These are phyloP conservation scores for Eupithecia dodoneata DNA, from an alignment of 2,888 invertebrate genomes.

Conservation along the genomic window DNA sequence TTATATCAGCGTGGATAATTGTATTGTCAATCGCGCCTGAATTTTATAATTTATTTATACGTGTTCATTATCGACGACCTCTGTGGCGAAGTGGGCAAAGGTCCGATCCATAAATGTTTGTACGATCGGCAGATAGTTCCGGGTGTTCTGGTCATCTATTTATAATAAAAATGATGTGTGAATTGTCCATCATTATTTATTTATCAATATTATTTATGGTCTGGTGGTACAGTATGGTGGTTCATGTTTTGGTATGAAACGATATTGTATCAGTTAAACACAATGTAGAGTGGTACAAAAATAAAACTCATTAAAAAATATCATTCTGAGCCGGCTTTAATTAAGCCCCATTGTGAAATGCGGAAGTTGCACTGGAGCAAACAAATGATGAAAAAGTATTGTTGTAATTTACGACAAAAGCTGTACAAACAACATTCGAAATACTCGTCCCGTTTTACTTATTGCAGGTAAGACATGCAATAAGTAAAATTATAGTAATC, in stretches of 20 bases:
- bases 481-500: slow-evolving; percentile 19
- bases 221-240: too few species aligned
- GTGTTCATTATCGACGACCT: too few species aligned
- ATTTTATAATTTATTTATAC: too few species aligned
- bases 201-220: too few species aligned
- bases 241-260: neutral
- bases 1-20: too few species aligned
- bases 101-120: too few species aligned
- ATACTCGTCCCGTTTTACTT: neutral
- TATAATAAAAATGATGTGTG: too few species aligned
- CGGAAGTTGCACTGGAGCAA: slow-evolving; percentile 62
- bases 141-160: too few species aligned
- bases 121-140: too few species aligned
- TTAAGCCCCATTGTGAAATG: slow-evolving; percentile 66
- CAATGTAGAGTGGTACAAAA: slow-evolving; percentile 19
- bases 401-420: neutral
- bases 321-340: slow-evolving; percentile 63
- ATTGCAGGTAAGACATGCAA: neutral
- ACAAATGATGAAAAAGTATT: slow-evolving; percentile 44
- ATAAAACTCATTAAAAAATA: slow-evolving; percentile 56
- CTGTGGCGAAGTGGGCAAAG: too few species aligned
- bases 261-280: slow-evolving; percentile 8
- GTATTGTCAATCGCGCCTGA: too few species aligned
- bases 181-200: too few species aligned
- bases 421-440: neutral